phyloP scores from a whole-genome alignment of 2,888 invertebrate genomes.

The Aleiodes alternator region DNA sequence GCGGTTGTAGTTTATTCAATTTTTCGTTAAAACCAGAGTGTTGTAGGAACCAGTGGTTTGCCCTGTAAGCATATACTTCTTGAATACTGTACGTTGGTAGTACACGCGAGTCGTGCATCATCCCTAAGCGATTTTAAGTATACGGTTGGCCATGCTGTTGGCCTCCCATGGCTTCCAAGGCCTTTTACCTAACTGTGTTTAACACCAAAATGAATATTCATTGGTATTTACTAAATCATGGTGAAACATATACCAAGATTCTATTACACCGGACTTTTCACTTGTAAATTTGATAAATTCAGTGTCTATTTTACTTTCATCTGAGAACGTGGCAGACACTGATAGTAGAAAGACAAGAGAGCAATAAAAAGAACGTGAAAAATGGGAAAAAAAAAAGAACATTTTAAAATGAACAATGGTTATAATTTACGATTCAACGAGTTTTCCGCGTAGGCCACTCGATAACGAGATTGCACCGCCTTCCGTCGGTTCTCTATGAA shows the following conservation, averaged over 20 bases:
- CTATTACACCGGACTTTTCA: constrained; percentile 2
- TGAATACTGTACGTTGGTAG: constrained; percentile 57
- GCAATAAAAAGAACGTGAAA: not conserved
- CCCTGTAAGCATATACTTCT: constrained; percentile 29
- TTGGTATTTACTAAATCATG: constrained; percentile 63
- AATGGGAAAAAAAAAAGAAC: constrained; percentile 26
- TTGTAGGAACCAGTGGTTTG: constrained; percentile 20
- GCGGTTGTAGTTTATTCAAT: constrained; percentile 32
- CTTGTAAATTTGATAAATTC: constrained; percentile 60
- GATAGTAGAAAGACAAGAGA: constrained; percentile 6
- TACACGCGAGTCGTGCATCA: constrained; percentile 69
- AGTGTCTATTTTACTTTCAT: constrained; percentile 62
- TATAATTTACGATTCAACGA: constrained; percentile 58
- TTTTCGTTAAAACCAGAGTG: constrained; percentile 32
- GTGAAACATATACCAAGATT: constrained; percentile 45
- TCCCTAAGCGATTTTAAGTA: constrained; percentile 69
- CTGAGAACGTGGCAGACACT: constrained; percentile 57
- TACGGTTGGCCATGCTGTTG: constrained; percentile 49
- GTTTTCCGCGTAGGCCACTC: constrained; percentile 43
- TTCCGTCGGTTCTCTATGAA: constrained; percentile 12
- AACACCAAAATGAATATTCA: constrained; percentile 67
- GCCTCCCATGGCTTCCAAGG: constrained; percentile 3
- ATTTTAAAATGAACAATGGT: constrained; percentile 50
- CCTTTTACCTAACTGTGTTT: constrained; percentile 52
- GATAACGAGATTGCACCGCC: constrained; percentile 44